A percentile compares a stretch with the other conserved stretches of the same genome.
phyloP scores from a whole-genome alignment of 2,797 vertebrate genomes.

The Yasuhikotakia modesta region DNA sequence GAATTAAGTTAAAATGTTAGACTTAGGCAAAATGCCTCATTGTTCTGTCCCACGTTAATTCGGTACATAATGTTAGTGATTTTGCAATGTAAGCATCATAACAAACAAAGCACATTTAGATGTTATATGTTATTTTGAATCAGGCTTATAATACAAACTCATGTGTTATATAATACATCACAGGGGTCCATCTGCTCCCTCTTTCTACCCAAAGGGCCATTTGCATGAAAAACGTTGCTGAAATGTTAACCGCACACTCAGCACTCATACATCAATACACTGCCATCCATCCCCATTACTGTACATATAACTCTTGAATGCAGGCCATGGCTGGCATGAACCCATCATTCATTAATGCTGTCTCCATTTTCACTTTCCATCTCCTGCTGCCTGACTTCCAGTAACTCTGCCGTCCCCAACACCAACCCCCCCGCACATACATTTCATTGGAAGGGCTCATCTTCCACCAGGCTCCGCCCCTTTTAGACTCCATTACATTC shows the following conservation, averaged over 20 bases:
- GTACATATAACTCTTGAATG: not conserved
- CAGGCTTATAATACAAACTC: not conserved
- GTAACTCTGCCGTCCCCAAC: constrained; percentile 25
- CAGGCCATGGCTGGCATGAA: constrained; percentile 26
- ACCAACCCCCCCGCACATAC: not conserved
- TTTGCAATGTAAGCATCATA: not conserved
- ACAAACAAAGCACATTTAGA: not conserved
- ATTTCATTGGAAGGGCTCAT: constrained; percentile 16
- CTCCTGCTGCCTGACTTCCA: constrained; percentile 24
- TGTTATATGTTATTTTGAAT: not conserved
- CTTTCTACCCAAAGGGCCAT: not conserved
- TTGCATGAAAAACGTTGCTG: not conserved
- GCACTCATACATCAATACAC: constrained; percentile 1
- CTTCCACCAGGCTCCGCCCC: not conserved
- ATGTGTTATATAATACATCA: not conserved
- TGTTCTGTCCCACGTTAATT: not conserved
- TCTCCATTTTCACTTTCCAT: constrained; percentile 43
- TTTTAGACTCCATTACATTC: constrained; percentile 16
- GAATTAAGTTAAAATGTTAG: no score
- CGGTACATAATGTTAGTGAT: not conserved
- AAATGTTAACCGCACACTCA: not conserved
- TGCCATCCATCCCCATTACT: constrained; percentile 17
- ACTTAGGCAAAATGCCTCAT: no score
- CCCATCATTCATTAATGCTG: constrained; percentile 40
- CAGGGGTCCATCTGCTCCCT: not conserved